Percentiles rank a stretch among this genome's conserved stretches.
phyloP scores from a whole-genome alignment of 2,888 invertebrate genomes.

The Noctua fimbriata region DNA sequence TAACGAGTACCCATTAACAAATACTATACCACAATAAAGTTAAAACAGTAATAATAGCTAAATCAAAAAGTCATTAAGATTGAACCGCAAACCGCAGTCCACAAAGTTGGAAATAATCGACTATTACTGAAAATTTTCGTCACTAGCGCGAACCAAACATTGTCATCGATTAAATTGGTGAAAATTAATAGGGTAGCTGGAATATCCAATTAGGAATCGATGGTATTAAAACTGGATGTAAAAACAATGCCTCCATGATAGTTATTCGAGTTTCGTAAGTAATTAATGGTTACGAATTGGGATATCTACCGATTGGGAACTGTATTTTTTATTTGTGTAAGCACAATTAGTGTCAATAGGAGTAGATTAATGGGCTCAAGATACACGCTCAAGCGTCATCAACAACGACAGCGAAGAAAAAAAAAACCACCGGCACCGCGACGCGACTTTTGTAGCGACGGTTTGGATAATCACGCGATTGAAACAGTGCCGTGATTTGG shows the following conservation, averaged over 20 bases:
- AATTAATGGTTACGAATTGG: neutral
- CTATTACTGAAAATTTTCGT: slow-evolving; percentile 64
- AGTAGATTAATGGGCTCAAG: neutral
- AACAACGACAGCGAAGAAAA: neutral
- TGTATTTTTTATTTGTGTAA: neutral
- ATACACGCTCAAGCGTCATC: neutral
- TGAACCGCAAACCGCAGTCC: slow-evolving; percentile 45
- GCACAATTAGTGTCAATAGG: neutral
- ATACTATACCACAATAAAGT: slow-evolving; percentile 46
- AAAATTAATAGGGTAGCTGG: slow-evolving; percentile 65
- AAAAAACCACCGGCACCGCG: neutral
- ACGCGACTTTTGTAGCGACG: neutral
- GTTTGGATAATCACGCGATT: neutral
- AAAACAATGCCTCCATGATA: slow-evolving; percentile 19
- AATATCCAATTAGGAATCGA: slow-evolving; percentile 41
- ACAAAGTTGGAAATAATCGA: slow-evolving; percentile 67
- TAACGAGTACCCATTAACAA: slow-evolving; percentile 44
- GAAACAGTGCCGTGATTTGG: neutral
- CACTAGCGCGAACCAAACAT: slow-evolving; percentile 57
- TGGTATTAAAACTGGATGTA: slow-evolving; percentile 19
- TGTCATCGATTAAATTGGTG: slow-evolving; percentile 73
- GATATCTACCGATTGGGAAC: neutral
- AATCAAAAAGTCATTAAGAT: slow-evolving; percentile 67
- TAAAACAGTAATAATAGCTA: slow-evolving; percentile 51
- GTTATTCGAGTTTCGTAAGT: slow-evolving; percentile 20